These are phyloP conservation scores for Lophius piscatorius DNA, from an alignment of 2,113 vertebrate species.

Conservation along the genomic window DNA sequence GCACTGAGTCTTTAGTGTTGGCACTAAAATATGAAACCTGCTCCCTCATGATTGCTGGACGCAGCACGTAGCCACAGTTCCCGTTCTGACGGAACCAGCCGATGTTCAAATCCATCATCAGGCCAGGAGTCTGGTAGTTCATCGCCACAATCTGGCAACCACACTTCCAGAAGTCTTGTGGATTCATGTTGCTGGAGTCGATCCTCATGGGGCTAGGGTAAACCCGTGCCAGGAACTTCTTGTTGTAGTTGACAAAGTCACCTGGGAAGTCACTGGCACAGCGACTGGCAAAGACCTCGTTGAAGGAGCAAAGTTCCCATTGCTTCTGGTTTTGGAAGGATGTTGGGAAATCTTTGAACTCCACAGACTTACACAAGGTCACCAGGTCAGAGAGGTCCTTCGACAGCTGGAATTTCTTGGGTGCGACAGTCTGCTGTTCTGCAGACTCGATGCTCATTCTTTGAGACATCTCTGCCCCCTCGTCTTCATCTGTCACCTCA, in stretches of 20 bases:
- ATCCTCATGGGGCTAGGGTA: slow-evolving; percentile 98
- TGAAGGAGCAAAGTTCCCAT: slow-evolving; percentile 98
- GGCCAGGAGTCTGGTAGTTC: slow-evolving; percentile 97
- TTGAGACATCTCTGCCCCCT: slow-evolving; percentile 96
- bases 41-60: slow-evolving; percentile 97
- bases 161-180: slow-evolving; percentile 98
- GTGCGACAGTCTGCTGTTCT: slow-evolving; percentile 81
- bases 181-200: slow-evolving; percentile 99
- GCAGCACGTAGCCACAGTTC: slow-evolving; percentile 94
- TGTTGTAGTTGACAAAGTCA: slow-evolving; percentile 98
- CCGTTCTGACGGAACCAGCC: slow-evolving; percentile 98
- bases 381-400: slow-evolving; percentile 96
- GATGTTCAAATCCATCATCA: slow-evolving; percentile 99
- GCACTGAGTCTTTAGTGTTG: slow-evolving; percentile 96
- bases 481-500: slow-evolving; percentile 96
- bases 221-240: slow-evolving; percentile 91
- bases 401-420: slow-evolving; percentile 91
- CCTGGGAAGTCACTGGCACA: slow-evolving; percentile 93
- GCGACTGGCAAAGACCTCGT: slow-evolving; percentile 92
- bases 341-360: slow-evolving; percentile 93
- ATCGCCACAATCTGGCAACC: slow-evolving; percentile 98
- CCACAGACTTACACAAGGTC: slow-evolving; percentile 93
- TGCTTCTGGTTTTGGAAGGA: slow-evolving; percentile 95
- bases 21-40: slow-evolving; percentile 97
- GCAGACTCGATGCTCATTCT: slow-evolving; percentile 84